Evolutionary conservation across 92 coral and sea anemone genomes (phyloP).

Genomic region (Phenganax subtilis): DNA sequence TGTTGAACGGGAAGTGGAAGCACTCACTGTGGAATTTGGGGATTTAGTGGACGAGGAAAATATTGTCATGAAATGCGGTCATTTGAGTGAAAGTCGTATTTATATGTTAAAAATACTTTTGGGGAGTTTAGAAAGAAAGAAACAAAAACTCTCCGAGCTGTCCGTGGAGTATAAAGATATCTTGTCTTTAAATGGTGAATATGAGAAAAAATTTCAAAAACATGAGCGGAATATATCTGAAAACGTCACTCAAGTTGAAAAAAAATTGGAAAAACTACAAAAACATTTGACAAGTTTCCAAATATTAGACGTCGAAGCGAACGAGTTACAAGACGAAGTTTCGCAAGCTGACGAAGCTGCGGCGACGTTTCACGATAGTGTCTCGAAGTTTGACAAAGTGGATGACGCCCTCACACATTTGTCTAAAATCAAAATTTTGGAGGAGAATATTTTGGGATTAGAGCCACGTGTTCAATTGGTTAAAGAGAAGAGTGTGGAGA

Average conservation of each 20-base stretch:
- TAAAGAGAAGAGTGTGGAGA: conserved; percentile 23
- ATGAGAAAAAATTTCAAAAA: neutral
- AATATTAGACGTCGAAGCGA: conserved; percentile 37
- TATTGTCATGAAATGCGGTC: conserved; percentile 35
- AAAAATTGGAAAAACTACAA: conserved; percentile 36
- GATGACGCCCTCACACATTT: neutral
- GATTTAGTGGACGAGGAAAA: conserved; percentile 52
- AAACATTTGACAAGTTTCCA: conserved; percentile 23
- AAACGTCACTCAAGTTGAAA: neutral
- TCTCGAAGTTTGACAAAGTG: conserved; percentile 33
- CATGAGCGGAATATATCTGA: conserved; percentile 8
- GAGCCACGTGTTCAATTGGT: conserved; percentile 23
- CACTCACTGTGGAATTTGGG: conserved; percentile 46
- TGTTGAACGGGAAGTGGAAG: conserved; percentile 50
- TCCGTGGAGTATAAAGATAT: conserved; percentile 19
- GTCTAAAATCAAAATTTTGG: conserved; percentile 16
- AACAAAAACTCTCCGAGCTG: neutral
- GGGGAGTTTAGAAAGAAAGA: conserved; percentile 36
- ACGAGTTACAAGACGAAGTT: conserved; percentile 38
- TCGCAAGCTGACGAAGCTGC: conserved; percentile 37
- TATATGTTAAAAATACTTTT: conserved; percentile 40
- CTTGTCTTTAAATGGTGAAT: neutral
- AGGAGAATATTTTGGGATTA: conserved; percentile 8
- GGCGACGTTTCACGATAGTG: conserved; percentile 31
- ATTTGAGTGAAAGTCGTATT: conserved; percentile 32